Percentiles rank a stretch among this genome's conserved stretches.
phyloP scores from a whole-genome alignment of 2,888 invertebrate species.

The Patella depressa region DNA sequence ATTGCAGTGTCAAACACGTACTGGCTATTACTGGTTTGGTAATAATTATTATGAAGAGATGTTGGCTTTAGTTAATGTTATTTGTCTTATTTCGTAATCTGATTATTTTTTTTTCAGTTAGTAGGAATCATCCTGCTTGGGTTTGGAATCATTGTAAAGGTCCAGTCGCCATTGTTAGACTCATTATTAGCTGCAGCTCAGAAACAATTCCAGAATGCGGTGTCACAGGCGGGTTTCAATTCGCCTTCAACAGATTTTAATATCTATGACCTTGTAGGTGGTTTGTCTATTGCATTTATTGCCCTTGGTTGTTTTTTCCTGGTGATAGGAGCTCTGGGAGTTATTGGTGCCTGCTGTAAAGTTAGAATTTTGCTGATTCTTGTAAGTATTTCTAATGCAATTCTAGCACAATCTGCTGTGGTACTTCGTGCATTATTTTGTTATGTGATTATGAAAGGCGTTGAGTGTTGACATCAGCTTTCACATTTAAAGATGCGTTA shows the following conservation, averaged over 20 bases:
- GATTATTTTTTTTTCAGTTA: neutral
- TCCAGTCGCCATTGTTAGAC: neutral
- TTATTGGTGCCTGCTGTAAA: constrained; percentile 9
- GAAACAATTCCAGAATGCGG: neutral
- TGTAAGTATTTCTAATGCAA: neutral
- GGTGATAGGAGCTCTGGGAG: neutral
- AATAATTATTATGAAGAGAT: too few relatives aligned
- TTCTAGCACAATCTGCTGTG: neutral
- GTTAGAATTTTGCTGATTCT: neutral
- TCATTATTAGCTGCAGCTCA: neutral
- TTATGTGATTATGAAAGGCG: too few relatives aligned
- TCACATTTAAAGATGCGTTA: too few relatives aligned
- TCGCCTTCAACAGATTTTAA: neutral
- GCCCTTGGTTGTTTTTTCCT: constrained; percentile 1
- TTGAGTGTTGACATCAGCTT: too few relatives aligned
- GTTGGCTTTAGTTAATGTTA: too few relatives aligned
- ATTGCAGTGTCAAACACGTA: too few relatives aligned
- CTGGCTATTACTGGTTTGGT: too few relatives aligned
- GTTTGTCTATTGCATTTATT: neutral
- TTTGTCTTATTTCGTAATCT: too few relatives aligned
- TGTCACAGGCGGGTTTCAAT: neutral
- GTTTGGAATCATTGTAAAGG: neutral
- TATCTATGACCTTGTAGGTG: neutral
- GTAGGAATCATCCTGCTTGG: neutral
- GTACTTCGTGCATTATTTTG: too few relatives aligned